These are phyloP conservation scores for Spondyliosoma cantharus DNA, from an alignment of 2,797 vertebrate species.

Conservation along the genomic window DNA sequence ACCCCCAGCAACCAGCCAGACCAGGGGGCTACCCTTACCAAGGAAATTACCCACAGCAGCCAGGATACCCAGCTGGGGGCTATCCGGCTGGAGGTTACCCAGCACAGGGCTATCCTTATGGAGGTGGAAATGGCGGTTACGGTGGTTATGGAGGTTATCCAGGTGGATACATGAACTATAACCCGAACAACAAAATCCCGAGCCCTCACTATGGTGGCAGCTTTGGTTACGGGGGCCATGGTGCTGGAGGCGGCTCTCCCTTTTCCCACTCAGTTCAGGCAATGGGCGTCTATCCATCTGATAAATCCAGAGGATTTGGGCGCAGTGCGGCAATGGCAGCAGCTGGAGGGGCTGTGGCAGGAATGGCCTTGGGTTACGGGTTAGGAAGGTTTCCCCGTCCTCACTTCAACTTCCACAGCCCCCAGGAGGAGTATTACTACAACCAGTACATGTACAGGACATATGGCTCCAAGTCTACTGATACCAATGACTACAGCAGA, in stretches of 20 bases:
- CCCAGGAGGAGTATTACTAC: conserved; percentile 77
- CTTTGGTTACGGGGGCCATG: conserved; percentile 70
- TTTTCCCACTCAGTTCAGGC: conserved; percentile 74
- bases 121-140: conserved; percentile 22
- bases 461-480: conserved; percentile 70
- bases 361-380: conserved; percentile 83
- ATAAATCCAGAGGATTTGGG: conserved; percentile 77
- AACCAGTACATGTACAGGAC: conserved; percentile 82
- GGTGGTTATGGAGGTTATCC: conserved; percentile 28
- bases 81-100: conserved; percentile 31
- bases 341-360: conserved; percentile 72
- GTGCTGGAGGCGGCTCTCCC: conserved; percentile 69
- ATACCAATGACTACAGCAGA: conserved; percentile 68
- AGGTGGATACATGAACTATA: conserved; percentile 79
- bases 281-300: conserved; percentile 70
- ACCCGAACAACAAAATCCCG: conserved; percentile 81
- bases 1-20: background rate
- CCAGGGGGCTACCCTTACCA: background rate
- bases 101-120: conserved; percentile 32
- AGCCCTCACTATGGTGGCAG: conserved; percentile 79
- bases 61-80: background rate
- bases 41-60: background rate
- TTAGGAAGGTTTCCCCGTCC: conserved; percentile 79
- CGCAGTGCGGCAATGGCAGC: conserved; percentile 75
- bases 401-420: conserved; percentile 70